Conservation (phyloP, 37 sponge, comb jelly and placozoan species). For the Chondrosia reniformis region DNA sequence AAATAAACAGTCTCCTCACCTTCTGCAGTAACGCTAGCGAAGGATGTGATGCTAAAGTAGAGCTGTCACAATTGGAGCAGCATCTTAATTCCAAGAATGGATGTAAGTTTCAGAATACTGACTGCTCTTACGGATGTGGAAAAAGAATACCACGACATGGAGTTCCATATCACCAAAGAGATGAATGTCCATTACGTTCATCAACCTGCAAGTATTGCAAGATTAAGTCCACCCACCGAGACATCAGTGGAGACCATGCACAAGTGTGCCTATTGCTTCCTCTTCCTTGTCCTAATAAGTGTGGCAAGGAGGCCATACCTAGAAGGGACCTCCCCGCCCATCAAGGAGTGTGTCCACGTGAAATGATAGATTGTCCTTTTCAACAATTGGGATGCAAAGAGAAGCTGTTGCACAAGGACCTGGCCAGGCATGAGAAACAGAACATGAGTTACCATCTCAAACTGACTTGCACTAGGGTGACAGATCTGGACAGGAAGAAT, state of each 20-base stretch:
- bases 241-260: not conserved
- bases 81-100: not conserved
- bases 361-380: not conserved
- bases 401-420: not conserved
- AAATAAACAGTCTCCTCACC: not conserved
- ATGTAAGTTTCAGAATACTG: not conserved
- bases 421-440: not conserved
- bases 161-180: not conserved
- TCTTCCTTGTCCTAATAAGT: not conserved
- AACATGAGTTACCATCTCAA: not conserved
- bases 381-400: not conserved
- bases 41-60: not conserved
- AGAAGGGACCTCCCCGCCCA: not conserved
- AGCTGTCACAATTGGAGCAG: not conserved
- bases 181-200: not conserved
- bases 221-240: not conserved
- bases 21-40: not conserved
- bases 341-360: not conserved
- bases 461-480: not conserved
- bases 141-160: not conserved
- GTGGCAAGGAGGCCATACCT: not conserved
- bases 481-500: not conserved
- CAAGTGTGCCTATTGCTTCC: not conserved
- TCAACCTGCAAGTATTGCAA: not conserved
- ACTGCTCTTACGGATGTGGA: not conserved